These are phyloP conservation scores for Pseudanteris insignis DNA, from an alignment of 2,888 invertebrate species.

Conservation along the genomic window DNA sequence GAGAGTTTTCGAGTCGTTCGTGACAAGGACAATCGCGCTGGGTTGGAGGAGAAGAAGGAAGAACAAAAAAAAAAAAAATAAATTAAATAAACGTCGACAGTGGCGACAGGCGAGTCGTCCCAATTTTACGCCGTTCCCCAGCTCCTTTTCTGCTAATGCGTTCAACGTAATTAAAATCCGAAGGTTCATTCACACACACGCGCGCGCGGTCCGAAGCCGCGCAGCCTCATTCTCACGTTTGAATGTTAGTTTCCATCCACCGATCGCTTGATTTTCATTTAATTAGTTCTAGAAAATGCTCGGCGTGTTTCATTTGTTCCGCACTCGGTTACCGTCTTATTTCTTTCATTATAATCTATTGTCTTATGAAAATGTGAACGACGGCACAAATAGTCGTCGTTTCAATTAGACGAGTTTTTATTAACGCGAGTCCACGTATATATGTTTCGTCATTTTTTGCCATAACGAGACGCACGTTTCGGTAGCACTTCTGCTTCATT, in stretches of 20 bases:
- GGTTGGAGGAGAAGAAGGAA: too few species aligned
- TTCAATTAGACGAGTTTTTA: conserved; percentile 38
- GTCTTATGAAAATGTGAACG: conserved; percentile 40
- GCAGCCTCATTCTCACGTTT: conserved; percentile 62
- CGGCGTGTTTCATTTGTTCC: conserved; percentile 46
- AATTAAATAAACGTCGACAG: too few species aligned
- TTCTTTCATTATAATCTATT: conserved; percentile 45
- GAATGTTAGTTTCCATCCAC: conserved; percentile 45
- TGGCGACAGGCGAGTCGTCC: too few species aligned
- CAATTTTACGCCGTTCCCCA: too few species aligned
- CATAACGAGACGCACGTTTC: conserved; percentile 5
- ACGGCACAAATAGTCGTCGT: conserved; percentile 38
- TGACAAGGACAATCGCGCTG: too few species aligned
- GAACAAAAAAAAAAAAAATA: too few species aligned
- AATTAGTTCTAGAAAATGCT: conserved; percentile 51
- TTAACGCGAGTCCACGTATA: conserved; percentile 15
- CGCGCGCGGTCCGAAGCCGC: conserved; percentile 48
- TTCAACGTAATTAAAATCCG: conserved; percentile 47
- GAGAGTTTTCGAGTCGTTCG: neutral
- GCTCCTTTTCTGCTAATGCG: conserved; percentile 38
- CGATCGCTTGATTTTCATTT: conserved; percentile 48
- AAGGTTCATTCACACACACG: conserved; percentile 47
- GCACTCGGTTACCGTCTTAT: conserved; percentile 38
- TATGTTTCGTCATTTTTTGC: conserved; percentile 24
- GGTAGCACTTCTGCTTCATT: neutral